Evolutionary conservation across 2,797 vertebrate genomes (phyloP).

Genomic region (Rhincodon typus): DNA sequence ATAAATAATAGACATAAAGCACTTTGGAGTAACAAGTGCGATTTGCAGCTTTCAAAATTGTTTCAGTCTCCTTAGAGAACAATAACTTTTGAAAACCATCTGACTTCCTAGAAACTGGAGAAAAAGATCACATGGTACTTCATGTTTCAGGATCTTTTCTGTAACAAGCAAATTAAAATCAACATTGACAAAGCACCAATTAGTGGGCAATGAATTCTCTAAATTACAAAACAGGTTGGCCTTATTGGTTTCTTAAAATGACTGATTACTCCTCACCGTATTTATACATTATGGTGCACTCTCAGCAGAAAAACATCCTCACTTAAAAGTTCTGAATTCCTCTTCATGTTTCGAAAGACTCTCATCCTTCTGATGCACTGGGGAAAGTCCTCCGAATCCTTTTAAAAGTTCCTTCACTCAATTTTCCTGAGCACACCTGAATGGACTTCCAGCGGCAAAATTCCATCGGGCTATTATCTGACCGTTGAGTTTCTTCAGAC

Average conservation of each 20-base stretch:
- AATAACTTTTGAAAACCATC: background rate
- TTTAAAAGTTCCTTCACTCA: too few relatives aligned
- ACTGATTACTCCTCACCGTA: background rate
- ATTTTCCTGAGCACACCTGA: too few relatives aligned
- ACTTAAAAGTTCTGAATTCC: background rate
- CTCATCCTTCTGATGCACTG: too few relatives aligned
- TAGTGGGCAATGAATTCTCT: background rate
- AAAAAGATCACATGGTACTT: background rate
- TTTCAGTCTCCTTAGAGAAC: background rate
- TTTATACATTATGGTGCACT: background rate
- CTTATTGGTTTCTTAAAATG: background rate
- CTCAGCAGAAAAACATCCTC: background rate
- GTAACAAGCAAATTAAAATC: background rate
- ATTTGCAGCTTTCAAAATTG: background rate
- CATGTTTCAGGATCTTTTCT: background rate
- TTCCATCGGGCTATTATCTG: too few relatives aligned
- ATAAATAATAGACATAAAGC: background rate
- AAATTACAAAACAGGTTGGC: background rate
- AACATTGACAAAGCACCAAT: background rate
- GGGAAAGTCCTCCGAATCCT: too few relatives aligned
- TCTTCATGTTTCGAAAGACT: background rate
- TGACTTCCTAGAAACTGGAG: background rate
- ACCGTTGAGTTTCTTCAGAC: too few relatives aligned
- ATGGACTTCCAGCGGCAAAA: too few relatives aligned
- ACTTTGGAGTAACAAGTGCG: background rate